Base-by-base conservation (phyloP, 2,797 vertebrate genomes). In the Lithobates pipiens region DNA sequence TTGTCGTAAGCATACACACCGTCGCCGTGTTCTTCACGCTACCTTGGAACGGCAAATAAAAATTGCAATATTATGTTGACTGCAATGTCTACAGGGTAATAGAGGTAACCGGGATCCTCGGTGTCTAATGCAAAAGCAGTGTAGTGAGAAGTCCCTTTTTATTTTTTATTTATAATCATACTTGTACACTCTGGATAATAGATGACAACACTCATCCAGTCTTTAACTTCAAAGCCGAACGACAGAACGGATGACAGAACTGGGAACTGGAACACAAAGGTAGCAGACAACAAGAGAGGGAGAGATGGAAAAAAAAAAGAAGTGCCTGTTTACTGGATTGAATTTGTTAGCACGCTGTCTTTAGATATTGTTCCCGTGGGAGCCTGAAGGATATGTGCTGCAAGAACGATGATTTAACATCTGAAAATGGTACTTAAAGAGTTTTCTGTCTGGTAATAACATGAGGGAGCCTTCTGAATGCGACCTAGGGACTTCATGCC, bases 151-250 rank as follows among this genome's bases (percentile, higher is more conserved):
- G 94, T 91, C 91, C 90, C 94, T 61, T 95, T 94, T 93, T 95
- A 97, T 97, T 94, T 96, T 94, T 98, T 97, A 97, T 98, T 98
- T 95, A 97, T 97, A 94, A 95, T 95, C 92, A 93, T 77, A 90
- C 92, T 90, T 89, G 93, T 93, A 92, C 94, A 90, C 88, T 92
- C 93, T 91, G 91, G 93, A 90, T 95, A 95, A 96, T 93, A 94
- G 95, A 95, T 94, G 93, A 93, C 93, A 92, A 92, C 85, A 91
- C 92, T 96, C 93, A 93, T 95, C 93, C 94, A 94, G 88, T 91
- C 92, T 92, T 93, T 93, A 93, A 92, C 92, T 94, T 94, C 92
- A 92, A 92, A 94, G 93, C 91, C 76, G 89, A 89, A 93, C 89
- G 91, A 89, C 89, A 90, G 90, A 94, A 90, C 89, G 93, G 93